These are phyloP conservation scores for Alloscopus bannaensis DNA, from an alignment of 2,888 invertebrate genomes.

Conservation along the genomic window DNA sequence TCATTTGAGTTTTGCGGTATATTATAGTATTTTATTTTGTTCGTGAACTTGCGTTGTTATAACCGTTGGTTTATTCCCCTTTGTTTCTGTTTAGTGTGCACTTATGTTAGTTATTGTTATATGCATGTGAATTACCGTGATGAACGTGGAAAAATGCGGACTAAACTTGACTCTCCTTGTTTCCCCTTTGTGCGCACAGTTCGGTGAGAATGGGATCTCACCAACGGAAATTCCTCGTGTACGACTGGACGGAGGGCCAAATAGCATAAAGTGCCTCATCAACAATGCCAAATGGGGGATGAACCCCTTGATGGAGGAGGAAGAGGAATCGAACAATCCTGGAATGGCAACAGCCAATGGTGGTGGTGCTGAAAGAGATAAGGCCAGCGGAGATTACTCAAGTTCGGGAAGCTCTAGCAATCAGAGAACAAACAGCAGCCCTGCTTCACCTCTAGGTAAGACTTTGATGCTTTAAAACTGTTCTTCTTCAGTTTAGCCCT, in stretches of 20 bases:
- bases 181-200: slow-evolving; percentile 47
- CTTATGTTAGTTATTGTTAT: slow-evolving; percentile 1
- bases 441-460: slow-evolving; percentile 69
- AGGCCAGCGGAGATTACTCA: slow-evolving; percentile 58
- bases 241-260: slow-evolving; percentile 72
- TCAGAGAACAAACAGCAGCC: slow-evolving; percentile 66
- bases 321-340: slow-evolving; percentile 64
- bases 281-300: slow-evolving; percentile 73
- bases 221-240: slow-evolving; percentile 71
- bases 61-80: background rate
- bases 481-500: too few relatives aligned
- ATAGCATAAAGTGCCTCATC: slow-evolving; percentile 73
- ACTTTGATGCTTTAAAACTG: background rate
- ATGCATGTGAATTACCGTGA: too few relatives aligned
- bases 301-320: slow-evolving; percentile 72
- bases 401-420: slow-evolving; percentile 66
- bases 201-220: slow-evolving; percentile 70
- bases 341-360: slow-evolving; percentile 14
- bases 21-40: too few relatives aligned
- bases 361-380: slow-evolving; percentile 54
- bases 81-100: background rate
- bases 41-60: background rate
- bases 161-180: too few relatives aligned
- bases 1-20: slow-evolving; percentile 21
- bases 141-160: too few relatives aligned